These are phyloP conservation scores for Melanotaenia maccullochi DNA, from an alignment of 2,797 vertebrate species.

Conservation along the genomic window DNA sequence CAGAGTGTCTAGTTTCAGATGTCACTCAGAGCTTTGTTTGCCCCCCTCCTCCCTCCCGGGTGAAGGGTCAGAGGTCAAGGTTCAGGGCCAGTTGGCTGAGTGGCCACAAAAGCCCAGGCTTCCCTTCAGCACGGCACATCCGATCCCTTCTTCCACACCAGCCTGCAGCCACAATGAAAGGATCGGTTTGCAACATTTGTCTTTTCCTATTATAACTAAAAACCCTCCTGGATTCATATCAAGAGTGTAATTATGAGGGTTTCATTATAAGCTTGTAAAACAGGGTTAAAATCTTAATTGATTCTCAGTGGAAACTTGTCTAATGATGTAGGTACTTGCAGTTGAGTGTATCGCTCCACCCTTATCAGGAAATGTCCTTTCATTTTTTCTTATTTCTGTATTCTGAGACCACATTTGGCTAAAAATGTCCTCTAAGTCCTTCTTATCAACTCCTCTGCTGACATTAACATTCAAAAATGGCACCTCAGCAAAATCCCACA, in stretches of 20 bases:
- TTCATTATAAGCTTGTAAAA: slow-evolving; percentile 51
- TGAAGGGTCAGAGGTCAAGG: slow-evolving; percentile 84
- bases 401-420: slow-evolving; percentile 12
- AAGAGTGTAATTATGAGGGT: slow-evolving; percentile 48
- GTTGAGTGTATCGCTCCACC: background rate
- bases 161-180: slow-evolving; percentile 61
- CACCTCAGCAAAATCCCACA: slow-evolving; percentile 47
- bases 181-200: slow-evolving; percentile 75
- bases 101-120: slow-evolving; percentile 80
- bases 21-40: slow-evolving; percentile 86
- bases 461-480: slow-evolving; percentile 15
- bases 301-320: slow-evolving; percentile 54
- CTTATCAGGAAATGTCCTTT: slow-evolving; percentile 8
- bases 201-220: slow-evolving; percentile 61
- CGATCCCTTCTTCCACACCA: slow-evolving; percentile 73
- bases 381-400: slow-evolving; percentile 6
- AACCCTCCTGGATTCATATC: slow-evolving; percentile 57
- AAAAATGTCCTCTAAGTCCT: slow-evolving; percentile 7
- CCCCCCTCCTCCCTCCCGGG: slow-evolving; percentile 67
- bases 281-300: slow-evolving; percentile 39
- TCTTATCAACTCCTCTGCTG: background rate
- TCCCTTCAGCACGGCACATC: slow-evolving; percentile 79
- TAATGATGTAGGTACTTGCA: slow-evolving; percentile 41
- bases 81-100: slow-evolving; percentile 85
- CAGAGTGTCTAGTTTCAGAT: slow-evolving; percentile 83